A percentile compares a stretch with the other conserved stretches of the same genome.
phyloP scores from a whole-genome alignment of 2,113 vertebrate genomes.

The Phaethon lepturus region DNA sequence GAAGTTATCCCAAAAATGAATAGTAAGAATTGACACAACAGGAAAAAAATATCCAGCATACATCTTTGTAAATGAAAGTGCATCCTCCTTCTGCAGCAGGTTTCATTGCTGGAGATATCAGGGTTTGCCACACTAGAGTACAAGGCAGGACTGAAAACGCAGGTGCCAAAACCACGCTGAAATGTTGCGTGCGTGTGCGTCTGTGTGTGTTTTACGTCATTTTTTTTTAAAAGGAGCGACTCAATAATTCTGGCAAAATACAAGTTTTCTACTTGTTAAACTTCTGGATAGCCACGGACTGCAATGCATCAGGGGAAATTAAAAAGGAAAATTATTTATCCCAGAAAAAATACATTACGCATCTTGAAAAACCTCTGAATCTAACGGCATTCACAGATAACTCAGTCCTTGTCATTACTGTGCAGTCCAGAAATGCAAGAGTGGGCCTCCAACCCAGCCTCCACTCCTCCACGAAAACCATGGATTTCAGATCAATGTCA shows the following conservation, averaged over 20 bases:
- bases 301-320: background rate
- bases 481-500: background rate
- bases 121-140: background rate
- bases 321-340: background rate
- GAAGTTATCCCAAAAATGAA: slow-evolving; percentile 17
- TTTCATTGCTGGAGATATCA: background rate
- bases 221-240: background rate
- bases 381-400: background rate
- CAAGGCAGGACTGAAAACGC: background rate
- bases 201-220: background rate
- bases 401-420: background rate
- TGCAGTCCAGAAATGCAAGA: background rate
- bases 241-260: slow-evolving; percentile 6
- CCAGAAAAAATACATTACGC: background rate
- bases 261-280: background rate
- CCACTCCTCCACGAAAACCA: background rate
- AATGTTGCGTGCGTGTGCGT: background rate
- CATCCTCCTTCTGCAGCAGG: background rate
- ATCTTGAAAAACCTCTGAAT: background rate
- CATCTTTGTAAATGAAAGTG: background rate
- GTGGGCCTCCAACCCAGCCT: background rate
- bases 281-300: background rate
- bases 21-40: background rate
- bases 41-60: background rate
- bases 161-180: background rate